Base-by-base conservation (phyloP, 2,113 vertebrate species). In the Actinemys pallida region DNA sequence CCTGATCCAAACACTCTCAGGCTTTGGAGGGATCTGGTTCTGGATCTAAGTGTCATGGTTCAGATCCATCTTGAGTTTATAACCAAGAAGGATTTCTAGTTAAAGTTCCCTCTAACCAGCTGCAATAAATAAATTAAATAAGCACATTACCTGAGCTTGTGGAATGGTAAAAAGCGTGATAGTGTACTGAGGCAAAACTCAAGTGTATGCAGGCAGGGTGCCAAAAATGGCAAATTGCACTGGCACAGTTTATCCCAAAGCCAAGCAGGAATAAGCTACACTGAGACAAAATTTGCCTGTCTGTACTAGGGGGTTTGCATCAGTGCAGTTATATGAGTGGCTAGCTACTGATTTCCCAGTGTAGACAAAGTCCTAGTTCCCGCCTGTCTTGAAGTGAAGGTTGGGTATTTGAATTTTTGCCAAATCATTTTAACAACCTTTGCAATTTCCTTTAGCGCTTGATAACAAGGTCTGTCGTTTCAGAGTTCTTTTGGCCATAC, bases 381-480 rank as follows among this genome's bases (percentile, higher is more conserved):
- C 5, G 7, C 47, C 22, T 35, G 3, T 90, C 93, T 90, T n/a
- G 10, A 10, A 9, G 42, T 31, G 14, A 6, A 35, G 78, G 72
- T 31, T 14, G 49, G 1, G 7, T 8, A 3, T 31, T n/a, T 85
- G 19, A 88, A 82, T 56, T 85, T 56, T 75, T 87, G 6, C 10
- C 27, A 81, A 5, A 78, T 10, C 4, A 1, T 16, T 27, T 5
- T 16, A 89, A 54, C 3, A 42, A 47, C 22, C 22, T 81, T 13
- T 22, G 25, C 29, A 69, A 45, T n/a, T 78, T 76, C 1, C 0
- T 47, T 42, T 8, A 69, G 54, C 0, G 0, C 39, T 2, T 25
- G 24, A 1, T 1, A 80, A 49, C 13, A 79, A 17, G 3, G 0
- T 3, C 2, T 39, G 75, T 45, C 25, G 42, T 45, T 76, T 76